These are phyloP conservation scores for Apeira syringaria DNA, from an alignment of 2,888 invertebrate genomes.

Conservation along the genomic window DNA sequence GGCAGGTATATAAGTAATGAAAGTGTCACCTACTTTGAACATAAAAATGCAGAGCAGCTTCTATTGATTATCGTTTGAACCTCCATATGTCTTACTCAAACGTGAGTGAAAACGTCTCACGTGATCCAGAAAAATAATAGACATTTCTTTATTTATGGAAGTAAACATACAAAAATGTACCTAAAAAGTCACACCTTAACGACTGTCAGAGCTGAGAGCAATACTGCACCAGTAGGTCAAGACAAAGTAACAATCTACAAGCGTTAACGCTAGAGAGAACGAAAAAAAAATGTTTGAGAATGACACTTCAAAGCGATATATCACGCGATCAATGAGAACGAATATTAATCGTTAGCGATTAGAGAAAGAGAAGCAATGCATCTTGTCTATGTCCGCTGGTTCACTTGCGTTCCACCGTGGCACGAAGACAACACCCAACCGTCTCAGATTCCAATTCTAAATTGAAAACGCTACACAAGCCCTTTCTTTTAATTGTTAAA, in stretches of 20 bases:
- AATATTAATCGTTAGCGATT: no score
- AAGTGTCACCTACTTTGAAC: neutral
- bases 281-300: no score
- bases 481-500: conserved; percentile 71
- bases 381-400: no score
- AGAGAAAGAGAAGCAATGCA: no score
- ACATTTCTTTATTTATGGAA: no score
- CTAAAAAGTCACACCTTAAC: conserved; percentile 72
- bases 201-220: conserved; percentile 56
- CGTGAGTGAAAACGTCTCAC: conserved; percentile 37
- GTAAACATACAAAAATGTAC: no score
- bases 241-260: no score
- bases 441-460: conserved; percentile 71
- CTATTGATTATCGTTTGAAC: conserved; percentile 6
- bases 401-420: conserved; percentile 49
- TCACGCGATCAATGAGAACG: no score
- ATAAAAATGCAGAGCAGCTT: neutral
- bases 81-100: conserved; percentile 17
- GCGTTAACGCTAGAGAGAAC: no score
- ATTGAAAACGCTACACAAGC: conserved; percentile 71
- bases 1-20: neutral
- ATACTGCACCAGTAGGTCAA: conserved; percentile 54
- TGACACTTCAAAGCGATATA: no score
- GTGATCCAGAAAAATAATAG: conserved; percentile 54
- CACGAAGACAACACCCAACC: conserved; percentile 34